Evolutionary conservation across 2,797 vertebrate species (phyloP), one percentile per base, ranked within the genome.

Genomic region (Ptychobarbus kaznakovi): DNA sequence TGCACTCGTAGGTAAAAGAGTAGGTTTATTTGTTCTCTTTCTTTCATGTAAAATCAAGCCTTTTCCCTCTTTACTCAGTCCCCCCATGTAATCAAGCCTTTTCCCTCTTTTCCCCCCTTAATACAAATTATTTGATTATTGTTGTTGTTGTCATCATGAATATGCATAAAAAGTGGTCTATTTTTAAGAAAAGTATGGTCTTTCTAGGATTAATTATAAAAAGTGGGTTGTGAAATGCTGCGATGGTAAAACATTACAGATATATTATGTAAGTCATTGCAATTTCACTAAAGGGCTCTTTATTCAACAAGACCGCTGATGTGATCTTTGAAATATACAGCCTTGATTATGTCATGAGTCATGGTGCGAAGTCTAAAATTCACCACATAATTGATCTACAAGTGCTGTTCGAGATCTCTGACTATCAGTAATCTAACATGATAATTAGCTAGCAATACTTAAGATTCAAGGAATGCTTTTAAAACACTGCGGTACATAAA

Each of bases 341-440:
- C 3, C 74, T 68, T 78, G 35, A 78, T 76, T 63, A 83, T 79
- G 68, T 79, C 65, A 85, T 63, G 68, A 85, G 76, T 85, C 83
- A 73, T 20, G 76, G 46, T 49, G 53, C 28, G 2, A 44, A 58
- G 49, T 79, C 73, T 15, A 46, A 25, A 63, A 69, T 74, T 61
- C 28, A 65, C 16, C 70, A 75, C 1, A 8, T 74, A 51, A 76
- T 40, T 28, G 9, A 76, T 75, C 28, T 65, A 49, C 81, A 83
- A 76, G 53, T 76, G 56, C 61, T 66, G 42, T 66, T 66, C 4
- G 7, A 75, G 38, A 73, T 63, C 53, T 49, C 25, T 4, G 3
- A 25, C 38, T 58, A 69, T 42, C 51, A 58, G 46, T 42, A 61
- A 53, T 61, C 25, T 58, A 16, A 84, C 65, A 46, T 79, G 63